Base-by-base conservation (phyloP, 2,797 vertebrate species). In the Erpetoichthys calabaricus region DNA sequence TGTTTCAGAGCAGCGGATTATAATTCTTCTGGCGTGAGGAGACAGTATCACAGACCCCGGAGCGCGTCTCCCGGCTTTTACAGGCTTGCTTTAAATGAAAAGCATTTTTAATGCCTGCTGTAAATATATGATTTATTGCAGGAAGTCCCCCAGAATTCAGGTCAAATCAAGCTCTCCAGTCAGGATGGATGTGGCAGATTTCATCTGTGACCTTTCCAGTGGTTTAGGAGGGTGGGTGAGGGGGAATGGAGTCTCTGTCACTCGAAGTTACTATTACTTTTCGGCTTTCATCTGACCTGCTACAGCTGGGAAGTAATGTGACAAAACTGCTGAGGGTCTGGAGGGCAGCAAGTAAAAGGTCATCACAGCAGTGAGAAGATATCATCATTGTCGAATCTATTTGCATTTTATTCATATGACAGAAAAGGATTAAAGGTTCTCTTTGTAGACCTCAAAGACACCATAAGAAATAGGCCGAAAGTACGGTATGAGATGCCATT, bases 281-380 rank as follows among this genome's bases (percentile, higher is more conserved):
- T 45, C 5, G 51, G 46, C 63, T 56, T 43, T 51, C 50, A 50
- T 47, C 51, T 56, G 56, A 55, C 57, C 59, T 9, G 60, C 57
- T 55, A 61, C 57, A 62, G 63, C 61, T 44, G 59, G 63, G 56
- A 66, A 60, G 62, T 41, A 58, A 51, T 56, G 66, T 50, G 60
- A 63, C 60, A 55, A 63, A 57, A 51, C 59, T 55, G 59, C 61
- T 51, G 42, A 47, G 45, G 60, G 60, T 59, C 57, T 67, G 60
- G 56, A 10, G 56, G 51, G 51, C 43, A 56, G 61, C 51, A 61
- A 60, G 63, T 60, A 65, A 71, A 69, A 71, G 67, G 71, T 73
- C 67, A 71, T 58, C 65, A 41, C 53, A 42, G 41, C 41, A 6
- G 5, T 42, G 6, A 7, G 4, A 41, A 54, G 53, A 41, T 49